Evolutionary conservation across 2,113 vertebrate genomes (phyloP).

Genomic region (Tyrannus savana): DNA sequence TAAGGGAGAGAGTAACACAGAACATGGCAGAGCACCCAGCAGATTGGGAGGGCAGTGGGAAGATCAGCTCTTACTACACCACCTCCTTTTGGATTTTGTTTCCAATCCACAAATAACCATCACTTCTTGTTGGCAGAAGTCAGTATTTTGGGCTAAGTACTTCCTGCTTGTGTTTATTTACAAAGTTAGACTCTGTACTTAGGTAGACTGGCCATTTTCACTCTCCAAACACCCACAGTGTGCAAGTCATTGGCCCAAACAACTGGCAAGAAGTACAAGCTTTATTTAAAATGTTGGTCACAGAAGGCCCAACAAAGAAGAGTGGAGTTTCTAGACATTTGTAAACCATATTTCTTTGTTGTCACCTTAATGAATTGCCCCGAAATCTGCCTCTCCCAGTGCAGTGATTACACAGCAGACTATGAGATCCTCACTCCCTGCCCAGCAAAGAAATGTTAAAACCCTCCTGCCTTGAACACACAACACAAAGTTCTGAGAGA

Average conservation of each 20-base stretch:
- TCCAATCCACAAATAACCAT: background rate
- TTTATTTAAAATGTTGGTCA: background rate
- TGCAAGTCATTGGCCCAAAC: background rate
- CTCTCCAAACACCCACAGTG: background rate
- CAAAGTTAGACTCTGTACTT: background rate
- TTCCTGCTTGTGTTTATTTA: background rate
- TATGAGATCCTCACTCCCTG: background rate
- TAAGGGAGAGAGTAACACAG: background rate
- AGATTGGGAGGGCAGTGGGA: background rate
- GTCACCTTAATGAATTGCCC: background rate
- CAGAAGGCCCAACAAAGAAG: background rate
- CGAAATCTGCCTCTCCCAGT: background rate
- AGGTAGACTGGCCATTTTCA: background rate
- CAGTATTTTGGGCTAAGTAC: background rate
- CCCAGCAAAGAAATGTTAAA: background rate
- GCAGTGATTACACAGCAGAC: background rate
- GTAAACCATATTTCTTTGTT: background rate
- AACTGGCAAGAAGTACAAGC: background rate
- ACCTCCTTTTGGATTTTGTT: background rate
- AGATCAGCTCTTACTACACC: background rate
- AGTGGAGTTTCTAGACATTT: background rate
- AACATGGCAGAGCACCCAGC: background rate
- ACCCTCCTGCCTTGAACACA: background rate
- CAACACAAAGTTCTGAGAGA: background rate
- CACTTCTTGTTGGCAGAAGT: background rate